Base-by-base conservation (phyloP, 2,888 invertebrate genomes). In the Sminthurinus aureus region DNA sequence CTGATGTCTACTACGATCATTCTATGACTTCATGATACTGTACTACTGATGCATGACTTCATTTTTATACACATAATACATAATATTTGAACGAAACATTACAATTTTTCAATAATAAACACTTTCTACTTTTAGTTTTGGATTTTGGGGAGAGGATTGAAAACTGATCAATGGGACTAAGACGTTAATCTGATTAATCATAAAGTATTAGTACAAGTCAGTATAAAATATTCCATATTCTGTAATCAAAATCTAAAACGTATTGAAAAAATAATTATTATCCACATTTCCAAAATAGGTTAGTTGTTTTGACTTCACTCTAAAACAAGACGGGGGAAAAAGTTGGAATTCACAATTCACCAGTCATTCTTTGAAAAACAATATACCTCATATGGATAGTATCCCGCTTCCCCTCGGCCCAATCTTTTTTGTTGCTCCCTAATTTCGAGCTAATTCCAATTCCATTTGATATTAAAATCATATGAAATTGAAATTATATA, bases 381-480 rank as follows among this genome's bases (percentile, higher is more conserved):
- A 38, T 38, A 38, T 38, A 38, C 38, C 84, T 89, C 89, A 85
- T 89, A 88, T 82, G 88, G 87, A 81, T 87, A 86, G 87, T 84
- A 87, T 81, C 86, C 87, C 84, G 84, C 86, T 84, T 85, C 87
- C 66, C 84, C 88, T n/a, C 22, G 22, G 80, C 89, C 88, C 86
- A 89, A 87, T 85, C 89, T 89, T 85, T 89, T 89, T 87, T 89
- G 89, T 87, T 89, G 90, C 81, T 90, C 90, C 87, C 89, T 89
- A 86, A 90, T 89, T 89, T 90, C 90, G 89, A 90, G 89, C 90
- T 90, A 85, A 38, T 66, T 82, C 81, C 81, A 66, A 81, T 74
- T 81, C 22, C 76, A 76, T 52, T 76, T 76, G 58, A 76, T 58
- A 18, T 58, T 20, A 69, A 69, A 69, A 69, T 69, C 69, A 69